Evolutionary conservation across 2,797 vertebrate genomes (phyloP).

Genomic region (Synaphobranchus kaupii): DNA sequence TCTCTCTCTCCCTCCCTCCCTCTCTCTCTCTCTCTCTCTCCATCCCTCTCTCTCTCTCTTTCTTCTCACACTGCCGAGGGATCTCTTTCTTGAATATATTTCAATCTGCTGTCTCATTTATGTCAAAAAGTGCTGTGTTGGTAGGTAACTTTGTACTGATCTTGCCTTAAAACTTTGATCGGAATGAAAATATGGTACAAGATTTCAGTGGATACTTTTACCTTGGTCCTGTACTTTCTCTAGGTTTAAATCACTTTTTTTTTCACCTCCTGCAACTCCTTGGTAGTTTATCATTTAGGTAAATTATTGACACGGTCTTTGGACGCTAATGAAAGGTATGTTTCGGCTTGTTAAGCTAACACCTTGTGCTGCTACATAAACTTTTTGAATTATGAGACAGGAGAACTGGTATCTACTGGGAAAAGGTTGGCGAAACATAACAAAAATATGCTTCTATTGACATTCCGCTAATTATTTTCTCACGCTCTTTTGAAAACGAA

Average conservation of each 20-base stretch:
- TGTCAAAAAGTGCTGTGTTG: background rate
- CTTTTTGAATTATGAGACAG: constrained; percentile 6
- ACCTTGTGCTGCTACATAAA: background rate
- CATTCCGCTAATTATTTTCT: background rate
- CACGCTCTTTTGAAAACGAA: background rate
- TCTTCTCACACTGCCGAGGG: background rate
- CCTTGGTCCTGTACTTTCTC: background rate
- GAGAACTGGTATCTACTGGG: background rate
- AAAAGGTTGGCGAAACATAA: background rate
- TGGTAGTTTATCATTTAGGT: background rate
- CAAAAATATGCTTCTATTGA: background rate
- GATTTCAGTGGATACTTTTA: background rate
- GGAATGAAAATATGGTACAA: background rate
- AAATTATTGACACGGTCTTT: background rate
- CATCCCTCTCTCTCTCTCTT: background rate
- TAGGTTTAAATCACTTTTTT: background rate
- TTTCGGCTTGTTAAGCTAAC: background rate
- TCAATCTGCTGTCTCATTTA: background rate
- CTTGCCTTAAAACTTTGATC: background rate
- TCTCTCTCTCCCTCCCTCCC: background rate
- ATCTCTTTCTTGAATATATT: background rate
- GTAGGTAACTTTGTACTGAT: background rate
- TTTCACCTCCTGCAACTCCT: background rate
- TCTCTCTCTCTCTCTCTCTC: background rate
- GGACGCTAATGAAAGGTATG: background rate